Evolutionary conservation across 1,140 invertebrate species (phyloP).

Genomic region (Plectus sambesii): DNA sequence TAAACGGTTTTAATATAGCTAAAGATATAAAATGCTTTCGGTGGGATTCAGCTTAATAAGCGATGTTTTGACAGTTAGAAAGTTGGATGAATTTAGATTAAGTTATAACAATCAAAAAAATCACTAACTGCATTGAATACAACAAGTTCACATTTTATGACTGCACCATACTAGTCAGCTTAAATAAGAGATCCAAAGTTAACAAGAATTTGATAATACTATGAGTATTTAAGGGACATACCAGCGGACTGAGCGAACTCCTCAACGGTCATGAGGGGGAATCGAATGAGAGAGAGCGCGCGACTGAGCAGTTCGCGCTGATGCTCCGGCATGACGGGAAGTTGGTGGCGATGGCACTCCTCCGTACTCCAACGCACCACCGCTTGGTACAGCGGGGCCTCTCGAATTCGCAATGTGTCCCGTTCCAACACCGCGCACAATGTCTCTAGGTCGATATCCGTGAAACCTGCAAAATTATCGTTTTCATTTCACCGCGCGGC

Average conservation of each 20-base stretch:
- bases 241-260: slow-evolving; percentile 72
- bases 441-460: slow-evolving; percentile 72
- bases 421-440: slow-evolving; percentile 66
- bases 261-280: slow-evolving; percentile 73
- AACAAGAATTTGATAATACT: too few relatives aligned
- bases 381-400: slow-evolving; percentile 67
- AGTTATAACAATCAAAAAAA: background rate
- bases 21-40: too few relatives aligned
- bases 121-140: background rate
- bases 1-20: too few relatives aligned
- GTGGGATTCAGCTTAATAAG: background rate
- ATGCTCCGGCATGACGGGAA: slow-evolving; percentile 60
- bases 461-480: slow-evolving; percentile 61
- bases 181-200: too few relatives aligned
- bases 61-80: slow-evolving; percentile 39
- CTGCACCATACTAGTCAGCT: too few relatives aligned
- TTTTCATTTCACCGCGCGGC: background rate
- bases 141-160: background rate
- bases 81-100: background rate
- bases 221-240: slow-evolving; percentile 45
- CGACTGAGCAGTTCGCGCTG: slow-evolving; percentile 59
- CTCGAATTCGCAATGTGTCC: slow-evolving; percentile 67
- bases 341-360: slow-evolving; percentile 59
- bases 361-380: slow-evolving; percentile 64
- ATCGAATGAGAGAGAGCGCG: slow-evolving; percentile 62